A percentile compares a stretch with the other conserved stretches of the same genome.
phyloP scores from a whole-genome alignment of 2,113 vertebrate species.

The Crotalus helleri region DNA sequence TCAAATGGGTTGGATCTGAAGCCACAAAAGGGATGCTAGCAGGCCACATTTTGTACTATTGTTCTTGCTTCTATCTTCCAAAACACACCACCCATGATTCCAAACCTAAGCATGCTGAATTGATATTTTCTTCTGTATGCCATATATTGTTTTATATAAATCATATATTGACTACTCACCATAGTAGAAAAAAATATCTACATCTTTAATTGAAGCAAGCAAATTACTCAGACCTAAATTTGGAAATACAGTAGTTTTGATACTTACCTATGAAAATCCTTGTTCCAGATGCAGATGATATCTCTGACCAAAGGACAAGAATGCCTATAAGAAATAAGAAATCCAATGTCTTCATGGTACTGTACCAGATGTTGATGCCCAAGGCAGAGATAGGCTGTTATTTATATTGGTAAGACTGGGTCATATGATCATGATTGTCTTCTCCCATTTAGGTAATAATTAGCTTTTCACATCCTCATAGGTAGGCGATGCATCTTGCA shows the following conservation, averaged over 20 bases:
- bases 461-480: background rate
- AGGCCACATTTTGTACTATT: background rate
- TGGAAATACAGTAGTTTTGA: background rate
- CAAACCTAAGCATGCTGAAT: too few relatives aligned
- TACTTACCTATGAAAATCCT: background rate
- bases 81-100: background rate
- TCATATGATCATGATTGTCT: background rate
- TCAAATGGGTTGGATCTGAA: background rate
- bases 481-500: background rate
- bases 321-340: background rate
- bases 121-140: background rate
- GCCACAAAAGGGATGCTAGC: background rate
- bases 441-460: background rate
- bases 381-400: background rate
- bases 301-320: background rate
- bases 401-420: background rate
- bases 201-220: background rate
- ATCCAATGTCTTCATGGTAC: conserved; percentile 4
- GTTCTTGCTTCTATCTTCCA: background rate
- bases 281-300: background rate
- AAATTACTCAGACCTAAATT: background rate
- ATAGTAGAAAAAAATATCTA: background rate
- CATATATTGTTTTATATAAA: background rate
- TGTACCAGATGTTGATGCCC: background rate
- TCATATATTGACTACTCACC: background rate